These are phyloP conservation scores for Crotalus tigris DNA, from an alignment of 2,113 vertebrate species.

Conservation along the genomic window DNA sequence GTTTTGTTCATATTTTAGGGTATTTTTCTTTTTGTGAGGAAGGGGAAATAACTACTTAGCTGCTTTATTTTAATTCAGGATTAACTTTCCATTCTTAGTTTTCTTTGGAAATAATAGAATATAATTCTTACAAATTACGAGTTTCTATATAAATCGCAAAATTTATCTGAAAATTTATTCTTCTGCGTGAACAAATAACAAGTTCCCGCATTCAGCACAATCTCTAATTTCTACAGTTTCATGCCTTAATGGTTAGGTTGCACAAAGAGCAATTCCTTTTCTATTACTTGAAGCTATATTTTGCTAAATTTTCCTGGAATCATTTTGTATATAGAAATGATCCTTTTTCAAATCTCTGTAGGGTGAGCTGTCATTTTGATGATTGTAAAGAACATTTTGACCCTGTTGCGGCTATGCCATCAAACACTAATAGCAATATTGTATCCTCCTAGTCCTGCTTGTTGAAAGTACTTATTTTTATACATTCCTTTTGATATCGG, in stretches of 20 bases:
- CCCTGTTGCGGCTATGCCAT: background rate
- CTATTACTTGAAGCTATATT: background rate
- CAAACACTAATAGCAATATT: background rate
- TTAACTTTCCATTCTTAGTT: background rate
- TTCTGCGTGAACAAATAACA: background rate
- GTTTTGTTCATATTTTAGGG: constrained; percentile 36
- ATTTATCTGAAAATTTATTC: background rate
- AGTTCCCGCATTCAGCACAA: background rate
- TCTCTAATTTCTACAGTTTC: background rate
- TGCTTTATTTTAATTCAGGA: background rate
- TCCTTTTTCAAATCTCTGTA: background rate
- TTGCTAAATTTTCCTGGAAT: background rate
- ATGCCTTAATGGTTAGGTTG: background rate
- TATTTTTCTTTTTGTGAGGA: constrained; percentile 9
- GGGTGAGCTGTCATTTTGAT: too few species aligned
- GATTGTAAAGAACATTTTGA: background rate
- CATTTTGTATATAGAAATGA: background rate
- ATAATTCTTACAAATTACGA: background rate
- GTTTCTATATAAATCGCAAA: background rate
- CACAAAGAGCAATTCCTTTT: background rate
- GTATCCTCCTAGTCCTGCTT: background rate
- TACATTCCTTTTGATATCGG: background rate
- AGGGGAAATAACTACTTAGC: background rate
- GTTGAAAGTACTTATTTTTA: background rate
- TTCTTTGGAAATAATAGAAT: background rate